phyloP scores from a whole-genome alignment of 2,113 vertebrate species.

The Corythaeola cristata region DNA sequence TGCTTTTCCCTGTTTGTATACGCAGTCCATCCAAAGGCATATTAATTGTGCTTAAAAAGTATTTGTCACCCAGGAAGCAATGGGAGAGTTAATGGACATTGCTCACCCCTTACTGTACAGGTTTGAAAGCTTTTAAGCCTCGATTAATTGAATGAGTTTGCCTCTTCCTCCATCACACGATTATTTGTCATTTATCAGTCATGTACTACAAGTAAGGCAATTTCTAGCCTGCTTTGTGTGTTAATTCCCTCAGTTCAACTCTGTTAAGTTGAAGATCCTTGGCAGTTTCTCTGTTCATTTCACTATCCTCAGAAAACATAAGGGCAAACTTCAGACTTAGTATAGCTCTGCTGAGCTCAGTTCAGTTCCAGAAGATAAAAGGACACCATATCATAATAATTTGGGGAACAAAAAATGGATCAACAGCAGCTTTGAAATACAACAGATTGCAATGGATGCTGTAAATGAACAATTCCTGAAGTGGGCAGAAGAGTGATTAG shows the following conservation, averaged over 20 bases:
- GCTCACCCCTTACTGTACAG: not conserved
- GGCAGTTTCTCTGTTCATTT: not conserved
- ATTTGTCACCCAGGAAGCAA: not conserved
- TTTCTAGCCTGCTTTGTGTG: not conserved
- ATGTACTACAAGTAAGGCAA: not conserved
- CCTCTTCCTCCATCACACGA: not conserved
- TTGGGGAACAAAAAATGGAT: not conserved
- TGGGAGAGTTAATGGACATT: not conserved
- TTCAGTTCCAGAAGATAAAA: not conserved
- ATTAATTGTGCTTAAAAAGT: not conserved
- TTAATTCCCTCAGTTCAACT: not conserved
- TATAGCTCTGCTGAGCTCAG: not conserved
- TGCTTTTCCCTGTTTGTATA: not conserved
- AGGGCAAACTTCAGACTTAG: not conserved
- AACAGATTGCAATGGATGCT: constrained; percentile 46
- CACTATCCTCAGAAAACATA: not conserved
- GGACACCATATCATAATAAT: not conserved
- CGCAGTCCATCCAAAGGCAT: not conserved
- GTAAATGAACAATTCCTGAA: constrained; percentile 51
- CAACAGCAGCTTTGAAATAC: constrained; percentile 24
- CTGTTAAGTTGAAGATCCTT: not conserved
- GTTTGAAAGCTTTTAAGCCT: not conserved
- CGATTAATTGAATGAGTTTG: not conserved
- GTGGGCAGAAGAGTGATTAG: constrained; percentile 50
- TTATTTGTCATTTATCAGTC: not conserved